phyloP scores from a whole-genome alignment of 1,140 invertebrate species.

The Bombyx mandarina region DNA sequence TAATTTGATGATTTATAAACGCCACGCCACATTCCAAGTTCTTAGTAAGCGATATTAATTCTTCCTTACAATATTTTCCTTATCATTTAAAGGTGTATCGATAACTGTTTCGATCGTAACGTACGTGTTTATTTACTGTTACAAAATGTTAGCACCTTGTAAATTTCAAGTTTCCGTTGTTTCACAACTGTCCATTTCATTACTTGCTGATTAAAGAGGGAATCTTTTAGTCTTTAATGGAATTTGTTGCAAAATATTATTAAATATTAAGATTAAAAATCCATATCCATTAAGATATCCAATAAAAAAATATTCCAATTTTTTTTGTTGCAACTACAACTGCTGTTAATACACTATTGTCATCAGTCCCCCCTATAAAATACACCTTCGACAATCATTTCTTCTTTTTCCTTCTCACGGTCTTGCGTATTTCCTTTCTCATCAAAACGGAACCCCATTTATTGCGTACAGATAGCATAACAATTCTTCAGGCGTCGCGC shows the following conservation, averaged over 20 bases:
- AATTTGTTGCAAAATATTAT: no score
- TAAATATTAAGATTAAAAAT: no score
- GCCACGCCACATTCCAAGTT: no score
- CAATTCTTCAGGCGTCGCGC: slow-evolving; percentile 55
- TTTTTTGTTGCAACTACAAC: no score
- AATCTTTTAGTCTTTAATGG: no score
- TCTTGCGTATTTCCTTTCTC: slow-evolving; percentile 28
- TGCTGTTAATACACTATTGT: slow-evolving; percentile 1
- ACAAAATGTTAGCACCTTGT: slow-evolving; percentile 10
- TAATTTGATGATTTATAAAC: no score
- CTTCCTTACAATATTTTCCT: not conserved
- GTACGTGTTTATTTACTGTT: slow-evolving; percentile 5
- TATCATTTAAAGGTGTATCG: not conserved
- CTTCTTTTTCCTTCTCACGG: slow-evolving; percentile 23
- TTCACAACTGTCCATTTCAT: slow-evolving; percentile 12
- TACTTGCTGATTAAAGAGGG: no score
- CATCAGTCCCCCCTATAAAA: slow-evolving; percentile 9
- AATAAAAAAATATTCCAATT: no score
- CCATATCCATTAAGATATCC: no score
- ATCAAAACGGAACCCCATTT: slow-evolving; percentile 46
- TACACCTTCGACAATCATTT: slow-evolving; percentile 21
- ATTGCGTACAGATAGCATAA: slow-evolving; percentile 46
- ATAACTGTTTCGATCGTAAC: not conserved
- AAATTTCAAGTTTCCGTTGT: slow-evolving; percentile 19
- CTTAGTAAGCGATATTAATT: no score